phyloP scores from a whole-genome alignment of 30 jellyfish, hydroid and myxozoan species.

The Pseudorhiza aurosa region DNA sequence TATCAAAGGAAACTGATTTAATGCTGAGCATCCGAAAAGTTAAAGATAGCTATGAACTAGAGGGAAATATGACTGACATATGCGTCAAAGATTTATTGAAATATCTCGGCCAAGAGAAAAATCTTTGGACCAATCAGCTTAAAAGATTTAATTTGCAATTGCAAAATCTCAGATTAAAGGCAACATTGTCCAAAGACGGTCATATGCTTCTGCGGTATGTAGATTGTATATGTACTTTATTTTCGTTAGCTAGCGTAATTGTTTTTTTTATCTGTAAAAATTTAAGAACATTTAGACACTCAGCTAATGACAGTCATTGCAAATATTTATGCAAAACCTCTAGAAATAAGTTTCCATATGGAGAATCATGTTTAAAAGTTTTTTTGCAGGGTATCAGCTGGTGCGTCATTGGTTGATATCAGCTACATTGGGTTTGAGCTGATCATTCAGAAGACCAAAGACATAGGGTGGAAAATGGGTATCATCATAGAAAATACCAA shows the following conservation, averaged over 20 bases:
- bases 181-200: not conserved
- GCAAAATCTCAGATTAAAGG: not conserved
- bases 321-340: not conserved
- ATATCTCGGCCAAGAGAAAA: not conserved
- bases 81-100: not conserved
- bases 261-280: too few relatives aligned
- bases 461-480: slow-evolving; percentile 7
- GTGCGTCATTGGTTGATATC: not conserved
- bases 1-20: not conserved
- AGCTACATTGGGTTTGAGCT: not conserved
- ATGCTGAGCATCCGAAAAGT: not conserved
- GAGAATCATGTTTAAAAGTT: too few relatives aligned
- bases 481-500: not conserved
- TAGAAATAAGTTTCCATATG: not conserved
- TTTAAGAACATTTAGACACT: not conserved
- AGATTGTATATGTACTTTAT: too few relatives aligned
- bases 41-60: not conserved
- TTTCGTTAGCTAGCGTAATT: too few relatives aligned
- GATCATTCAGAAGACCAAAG: not conserved
- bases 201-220: too few relatives aligned
- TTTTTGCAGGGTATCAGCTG: slow-evolving; percentile 4
- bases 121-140: not conserved
- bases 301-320: not conserved
- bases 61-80: not conserved
- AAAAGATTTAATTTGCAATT: slow-evolving; percentile 10